Base-by-base conservation (phyloP, 23 tunicate genomes). In the Oikopleura vanhoeffeni region DNA sequence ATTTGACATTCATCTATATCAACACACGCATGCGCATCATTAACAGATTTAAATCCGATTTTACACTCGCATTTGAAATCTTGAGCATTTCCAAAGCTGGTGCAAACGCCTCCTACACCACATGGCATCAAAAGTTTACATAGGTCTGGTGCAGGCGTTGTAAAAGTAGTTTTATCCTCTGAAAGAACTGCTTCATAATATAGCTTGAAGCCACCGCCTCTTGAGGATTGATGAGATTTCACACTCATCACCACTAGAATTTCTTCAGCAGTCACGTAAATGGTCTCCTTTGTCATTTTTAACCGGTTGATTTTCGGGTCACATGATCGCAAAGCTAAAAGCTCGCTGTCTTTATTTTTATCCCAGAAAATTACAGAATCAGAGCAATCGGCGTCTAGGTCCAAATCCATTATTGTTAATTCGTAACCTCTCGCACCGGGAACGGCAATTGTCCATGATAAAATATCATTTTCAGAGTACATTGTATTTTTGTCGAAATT, bases 281-380 rank as follows among this genome's bases (percentile, higher is more conserved):
- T 38, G 4, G 79, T 33, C 32, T 71, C 79, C 38, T 71, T 71
- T 24, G 79, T 71, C 79, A 71, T 71, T 30, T 13, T 71, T 4
- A 71, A 2, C 38, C 79, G 27, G 27, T 13, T 18, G 3, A 71
- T 30, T 71, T 71, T 71, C 38, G 79, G 79, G 32, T 71, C 79
- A 32, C 79, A 71, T 32, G 79, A 71, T 71, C 79, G 79, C 38
- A 71, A 2, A 18, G 79, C 2, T 2, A 13, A 71, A 28, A 71
- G 79, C 35, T 71, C 79, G 27, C 36, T 30, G 38, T 24, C 32
- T 71, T 18, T 13, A 33, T 28, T 30, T 18, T 71, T 30, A 38
- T 71, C 79, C 79, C 79, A 71, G 32, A 71, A 71, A 32, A 71
- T 71, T 4, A 71, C 34, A 33, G 79, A 71, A 30, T 71, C 79